These are phyloP conservation scores for Rhea pennata DNA, from an alignment of 2,113 vertebrate genomes.

Conservation along the genomic window DNA sequence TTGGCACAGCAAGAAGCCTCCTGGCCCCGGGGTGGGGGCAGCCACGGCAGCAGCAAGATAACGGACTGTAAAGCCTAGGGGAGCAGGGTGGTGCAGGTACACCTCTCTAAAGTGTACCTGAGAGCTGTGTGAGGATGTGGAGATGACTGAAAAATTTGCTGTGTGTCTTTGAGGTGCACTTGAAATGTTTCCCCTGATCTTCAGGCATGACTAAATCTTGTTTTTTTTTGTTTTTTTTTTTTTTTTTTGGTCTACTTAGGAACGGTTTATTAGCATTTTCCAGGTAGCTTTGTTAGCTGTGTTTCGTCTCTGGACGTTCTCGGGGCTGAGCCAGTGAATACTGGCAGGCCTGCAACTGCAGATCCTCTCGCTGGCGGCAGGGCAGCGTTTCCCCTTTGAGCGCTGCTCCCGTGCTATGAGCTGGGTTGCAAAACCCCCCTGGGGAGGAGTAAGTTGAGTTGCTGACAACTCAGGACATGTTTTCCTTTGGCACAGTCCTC, in stretches of 20 bases:
- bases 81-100: too few species aligned
- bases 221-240: not conserved
- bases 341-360: not conserved
- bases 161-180: not conserved
- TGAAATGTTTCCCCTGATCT: fast-evolving
- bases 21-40: not conserved
- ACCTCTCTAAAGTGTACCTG: not conserved
- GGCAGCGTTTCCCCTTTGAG: not conserved
- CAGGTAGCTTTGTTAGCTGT: not conserved
- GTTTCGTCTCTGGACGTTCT: not conserved
- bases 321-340: not conserved
- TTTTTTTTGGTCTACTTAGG: not conserved
- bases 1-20: not conserved
- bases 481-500: not conserved
- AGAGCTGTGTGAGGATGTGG: not conserved
- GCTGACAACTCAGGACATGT: fast-evolving
- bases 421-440: not conserved
- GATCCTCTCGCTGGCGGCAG: not conserved
- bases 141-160: not conserved
- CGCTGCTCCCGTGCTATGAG: not conserved
- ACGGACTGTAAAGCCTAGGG: not conserved
- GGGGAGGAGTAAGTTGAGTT: not conserved
- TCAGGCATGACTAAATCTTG: not conserved
- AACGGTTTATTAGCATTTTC: not conserved
- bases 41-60: not conserved